A percentile compares a stretch with the other conserved stretches of the same genome.
Conservation (phyloP, 1,140 invertebrate species). For the Danaus melanippus region DNA sequence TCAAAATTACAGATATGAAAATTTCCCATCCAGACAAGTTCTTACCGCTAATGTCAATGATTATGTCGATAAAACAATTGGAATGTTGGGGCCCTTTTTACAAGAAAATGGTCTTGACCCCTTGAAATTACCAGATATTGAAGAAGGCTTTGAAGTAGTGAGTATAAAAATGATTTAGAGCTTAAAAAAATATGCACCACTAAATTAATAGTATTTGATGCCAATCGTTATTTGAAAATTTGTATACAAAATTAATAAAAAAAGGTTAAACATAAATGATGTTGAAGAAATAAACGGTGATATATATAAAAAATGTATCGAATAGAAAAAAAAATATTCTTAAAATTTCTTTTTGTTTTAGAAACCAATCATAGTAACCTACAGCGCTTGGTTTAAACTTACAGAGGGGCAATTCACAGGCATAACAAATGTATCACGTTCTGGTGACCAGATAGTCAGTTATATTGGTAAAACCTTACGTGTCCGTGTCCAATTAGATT, state of each 20-base stretch:
- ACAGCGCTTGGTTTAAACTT: conserved; percentile 64
- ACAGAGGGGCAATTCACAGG: conserved; percentile 58
- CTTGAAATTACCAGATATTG: conserved; percentile 59
- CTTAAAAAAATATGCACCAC: too few species aligned
- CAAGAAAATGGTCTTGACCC: conserved; percentile 59
- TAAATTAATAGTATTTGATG: too few species aligned
- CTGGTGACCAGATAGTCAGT: conserved; percentile 55
- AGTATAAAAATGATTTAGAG: conserved; percentile 21
- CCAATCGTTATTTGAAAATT: too few species aligned
- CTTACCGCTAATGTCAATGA: conserved; percentile 56
- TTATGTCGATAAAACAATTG: conserved; percentile 60
- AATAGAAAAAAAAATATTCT: too few species aligned
- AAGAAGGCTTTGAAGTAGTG: conserved; percentile 68
- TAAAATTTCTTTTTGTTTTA: conserved; percentile 24
- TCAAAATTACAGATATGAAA: too few species aligned
- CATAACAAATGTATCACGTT: conserved; percentile 53
- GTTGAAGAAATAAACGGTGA: too few species aligned
- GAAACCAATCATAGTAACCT: conserved; percentile 55
- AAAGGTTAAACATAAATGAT: too few species aligned
- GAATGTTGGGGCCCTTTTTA: conserved; percentile 47
- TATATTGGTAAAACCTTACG: conserved; percentile 63
- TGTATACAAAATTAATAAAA: too few species aligned
- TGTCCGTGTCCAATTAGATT: conserved; percentile 41
- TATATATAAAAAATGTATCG: too few species aligned
- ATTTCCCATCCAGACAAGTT: too few species aligned